Base-by-base conservation (phyloP, 1,140 invertebrate species). In the Macrobrachium rosenbergii region DNA sequence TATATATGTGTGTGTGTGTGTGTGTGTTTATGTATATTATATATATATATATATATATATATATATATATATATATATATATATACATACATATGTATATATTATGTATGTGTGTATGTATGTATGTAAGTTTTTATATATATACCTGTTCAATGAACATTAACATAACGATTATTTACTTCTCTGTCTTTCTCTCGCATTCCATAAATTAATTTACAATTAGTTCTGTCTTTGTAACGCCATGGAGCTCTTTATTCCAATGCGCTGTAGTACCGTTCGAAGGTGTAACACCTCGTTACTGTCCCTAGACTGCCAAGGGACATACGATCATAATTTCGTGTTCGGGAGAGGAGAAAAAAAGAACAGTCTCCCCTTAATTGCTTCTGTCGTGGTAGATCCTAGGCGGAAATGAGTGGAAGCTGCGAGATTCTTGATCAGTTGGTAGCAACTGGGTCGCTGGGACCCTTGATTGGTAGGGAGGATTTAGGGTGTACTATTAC, bases 21-120 rank as follows among this genome's bases (percentile, higher is more conserved):
- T n/a, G n/a, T n/a, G n/a, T n/a, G n/a, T n/a, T n/a, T n/a, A n/a
- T n/a, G n/a, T n/a, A n/a, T 37, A 37, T 37, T 37, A 37, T 21
- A 28, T 21, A 69, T 69, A 69, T 69, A 69, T 21, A 69, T 21
- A 69, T 21, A 5, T 21, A 23, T 21, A 69, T 21, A 69, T 21
- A 69, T 69, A 23, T 69, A 69, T 69, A 69, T 69, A 69, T 69
- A 69, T 69, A 69, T 69, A 69, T 69, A n/a, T 69, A n/a, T 21
- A n/a, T 69, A 69, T 21, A 69, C 5, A 14, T 69, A 23, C 2
- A 17, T 21, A n/a, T 69, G 5, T 21, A n/a, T 21, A 69, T 2
- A 21, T 69, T 2, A 21, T 69, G 21, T 69, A 69, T 69, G 5
- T 2, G 21, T 23, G 37, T 23, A 12, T 69, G 37, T 69, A 7